Base-by-base conservation (phyloP, 2,888 invertebrate genomes). In the Teinopalpus imperialis region DNA sequence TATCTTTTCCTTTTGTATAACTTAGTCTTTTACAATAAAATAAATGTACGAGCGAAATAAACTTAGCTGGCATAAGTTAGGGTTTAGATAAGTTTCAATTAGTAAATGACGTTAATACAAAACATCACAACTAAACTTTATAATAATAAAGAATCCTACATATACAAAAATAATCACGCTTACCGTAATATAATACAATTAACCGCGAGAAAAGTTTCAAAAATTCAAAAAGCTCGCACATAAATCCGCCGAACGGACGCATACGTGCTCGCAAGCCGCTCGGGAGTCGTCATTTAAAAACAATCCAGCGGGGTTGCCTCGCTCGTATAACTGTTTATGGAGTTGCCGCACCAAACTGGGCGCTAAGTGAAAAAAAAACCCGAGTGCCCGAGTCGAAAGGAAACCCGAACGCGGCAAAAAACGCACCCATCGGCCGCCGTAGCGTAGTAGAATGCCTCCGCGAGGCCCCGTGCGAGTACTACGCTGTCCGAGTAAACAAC, bases 221-320 rank as follows among this genome's bases (percentile, higher is more conserved):
- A 50, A 36, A 23, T 29, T 20, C 37, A 6, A 18, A 43, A 52
- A 50, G 29, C 31, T 13, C 52, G 65, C 69, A 67, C 59, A 37
- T n/a, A 44, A 48, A 47, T 47, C 27, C 13, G 34, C 30, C 57
- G 63, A 54, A 57, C 54, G 62, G 49, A 52, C 48, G 57, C 46
- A 64, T 64, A 29, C 29, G 68, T 63, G 67, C 62, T 56, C 67
- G 60, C 65, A 61, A 61, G 55, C 52, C 49, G 51, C 61, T 57
- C 56, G 59, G 55, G 57, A 65, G 65, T 65, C 66, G 63, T 74
- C 80, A 76, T 81, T 82, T 82, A 81, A 81, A 81, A 81, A 81
- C 83, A 81, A 86, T 85, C 75, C 81, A 64, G 70, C 80, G 85
- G 85, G 85, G 81, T 83, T 79, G 81, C 85, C 83, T 81, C 73